Base-by-base conservation (phyloP, 53 echinoderm and acorn worm species). In the Apostichopus leukothele region DNA sequence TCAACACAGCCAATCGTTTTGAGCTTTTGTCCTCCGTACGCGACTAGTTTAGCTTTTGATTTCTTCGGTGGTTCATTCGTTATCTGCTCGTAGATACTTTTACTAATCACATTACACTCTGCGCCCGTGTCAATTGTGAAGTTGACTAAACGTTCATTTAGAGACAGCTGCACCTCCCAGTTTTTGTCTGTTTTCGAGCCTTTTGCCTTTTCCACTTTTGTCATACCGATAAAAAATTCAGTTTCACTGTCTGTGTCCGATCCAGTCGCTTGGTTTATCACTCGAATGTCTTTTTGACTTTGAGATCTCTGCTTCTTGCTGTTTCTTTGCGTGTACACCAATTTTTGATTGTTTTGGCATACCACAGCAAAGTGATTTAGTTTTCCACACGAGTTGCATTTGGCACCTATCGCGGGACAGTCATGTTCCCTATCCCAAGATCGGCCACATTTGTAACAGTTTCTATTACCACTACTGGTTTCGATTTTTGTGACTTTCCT, bases 121-220 rank as follows among this genome's bases (percentile, higher is more conserved):
- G 60, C 60, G 12, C 60, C 60, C 8, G 60, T 60, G 60, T 60
- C 60, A 9, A 60, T 60, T 60, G 51, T 76, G 13, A 22, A 27
- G 51, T n/a, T 75, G 59, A 5, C 86, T 74, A 21, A 85, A 21
- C 25, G 52, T 18, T 75, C 90, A 90, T 66, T 85, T 83, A 53
- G 51, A 53, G 19, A 84, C 60, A 26, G 67, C 52, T 53, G 7
- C 0, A 27, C 59, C 75, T 18, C 20, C 52, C 50, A 22, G 20
- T 76, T 76, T 27, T 76, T 6, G 26, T 50, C 23, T 5, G 11
- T 4, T 76, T 26, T 26, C 20, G 23, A 0, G 26, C 39, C 23
- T 76, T 25, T 25, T 25, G 25, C 25, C 1, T 76, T 22, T 20
- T 50, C 54, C 5, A 16, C 73, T 51, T 68, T 10, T 22, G 55